Base-by-base conservation (phyloP, 2,113 vertebrate species). In the Chaetops frenatus region DNA sequence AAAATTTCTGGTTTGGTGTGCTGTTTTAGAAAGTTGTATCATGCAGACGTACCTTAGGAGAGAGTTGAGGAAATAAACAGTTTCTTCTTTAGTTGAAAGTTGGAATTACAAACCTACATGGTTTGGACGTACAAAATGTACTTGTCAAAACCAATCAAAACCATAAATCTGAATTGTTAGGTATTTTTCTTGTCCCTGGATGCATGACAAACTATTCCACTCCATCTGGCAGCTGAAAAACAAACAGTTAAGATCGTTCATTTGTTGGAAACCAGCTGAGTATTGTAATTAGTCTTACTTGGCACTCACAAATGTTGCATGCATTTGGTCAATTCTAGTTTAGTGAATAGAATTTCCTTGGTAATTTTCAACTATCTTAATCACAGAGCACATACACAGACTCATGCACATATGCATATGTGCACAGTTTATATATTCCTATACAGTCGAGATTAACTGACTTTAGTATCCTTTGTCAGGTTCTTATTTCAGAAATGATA, bases 221-320 rank as follows among this genome's bases (percentile, higher is more conserved):
- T 94, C 69, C 81, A 92, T 94, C 87, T 91, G 86, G 90, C 81
- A 92, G 90, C 60, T 92, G 82, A 92, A 97, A 97, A 96, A 31
- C 70, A 81, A 72, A 35, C 40, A 44, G 91, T 95, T 94, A 89
- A 94, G 69, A 77, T 69, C 82, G 79, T 93, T 95, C 57, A 86
- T 88, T 88, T 95, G 57, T 22, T 86, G 67, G 89, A 96, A 91
- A 88, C 73, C 84, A 96, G 82, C 70, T 88, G 83, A 82, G 44
- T 91, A 56, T 69, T 94, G 71, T 92, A 94, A 96, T 96, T 95
- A 96, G 57, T 81, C 86, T 95, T 94, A 54, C 76, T 86, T 95
- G 91, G 94, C 79, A 89, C 81, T 82, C 42, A 51, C 40, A 86
- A 91, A 56, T 24, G 24, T 94, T 83, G 51, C 35, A 56, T 78